Evolutionary conservation across 1,140 invertebrate species (phyloP).

Genomic region (Ctenoplectra terminalis): DNA sequence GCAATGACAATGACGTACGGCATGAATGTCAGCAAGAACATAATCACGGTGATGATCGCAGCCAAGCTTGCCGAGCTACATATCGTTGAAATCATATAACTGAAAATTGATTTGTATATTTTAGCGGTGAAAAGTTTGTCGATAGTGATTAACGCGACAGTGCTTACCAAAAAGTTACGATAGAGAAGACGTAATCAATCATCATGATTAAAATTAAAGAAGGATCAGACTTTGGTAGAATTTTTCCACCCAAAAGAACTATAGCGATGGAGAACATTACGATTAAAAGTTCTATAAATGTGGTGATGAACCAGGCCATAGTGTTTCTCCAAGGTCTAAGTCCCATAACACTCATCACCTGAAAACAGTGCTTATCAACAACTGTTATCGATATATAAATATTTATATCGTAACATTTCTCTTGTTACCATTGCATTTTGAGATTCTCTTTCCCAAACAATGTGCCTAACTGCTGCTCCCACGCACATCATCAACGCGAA

Average conservation of each 20-base stretch:
- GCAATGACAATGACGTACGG: conserved; percentile 87
- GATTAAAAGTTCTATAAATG: conserved; percentile 83
- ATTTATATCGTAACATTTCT: not conserved
- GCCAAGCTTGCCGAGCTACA: conserved; percentile 86
- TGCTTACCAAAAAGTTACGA: conserved; percentile 86
- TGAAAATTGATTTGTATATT: conserved; percentile 70
- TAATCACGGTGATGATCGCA: conserved; percentile 84
- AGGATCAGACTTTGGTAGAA: conserved; percentile 84
- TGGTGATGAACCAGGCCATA: conserved; percentile 85
- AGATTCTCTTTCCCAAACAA: conserved; percentile 87
- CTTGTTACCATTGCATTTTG: conserved; percentile 85
- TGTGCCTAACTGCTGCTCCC: conserved; percentile 84
- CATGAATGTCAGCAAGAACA: conserved; percentile 86
- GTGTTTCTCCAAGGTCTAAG: conserved; percentile 85
- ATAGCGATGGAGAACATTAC: conserved; percentile 82
- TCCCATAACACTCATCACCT: conserved; percentile 88
- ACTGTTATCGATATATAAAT: not conserved
- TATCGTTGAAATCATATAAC: conserved; percentile 87
- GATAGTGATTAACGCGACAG: not conserved
- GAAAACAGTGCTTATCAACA: not conserved
- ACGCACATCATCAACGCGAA: conserved; percentile 86
- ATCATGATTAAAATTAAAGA: conserved; percentile 84
- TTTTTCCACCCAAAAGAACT: conserved; percentile 83
- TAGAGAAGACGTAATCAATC: conserved; percentile 84
- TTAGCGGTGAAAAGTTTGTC: no score